These are phyloP conservation scores for Tichodroma muraria DNA, from an alignment of 2,113 vertebrate genomes.

Conservation along the genomic window DNA sequence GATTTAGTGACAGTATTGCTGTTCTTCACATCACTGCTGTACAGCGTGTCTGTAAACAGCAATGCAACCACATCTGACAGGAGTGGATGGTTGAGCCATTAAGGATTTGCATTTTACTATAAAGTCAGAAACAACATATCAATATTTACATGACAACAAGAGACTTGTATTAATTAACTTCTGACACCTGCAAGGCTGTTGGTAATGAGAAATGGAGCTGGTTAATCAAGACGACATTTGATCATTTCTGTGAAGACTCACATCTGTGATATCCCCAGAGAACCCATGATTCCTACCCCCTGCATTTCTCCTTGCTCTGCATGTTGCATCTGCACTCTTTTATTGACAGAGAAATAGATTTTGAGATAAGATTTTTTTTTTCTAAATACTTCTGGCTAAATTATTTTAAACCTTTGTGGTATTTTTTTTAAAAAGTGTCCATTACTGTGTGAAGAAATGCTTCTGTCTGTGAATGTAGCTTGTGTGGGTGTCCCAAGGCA, in stretches of 20 bases:
- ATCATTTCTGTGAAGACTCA: conserved; percentile 38
- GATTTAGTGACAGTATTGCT: not conserved
- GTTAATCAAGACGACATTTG: conserved; percentile 30
- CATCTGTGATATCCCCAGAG: conserved; percentile 31
- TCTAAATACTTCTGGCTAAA: not conserved
- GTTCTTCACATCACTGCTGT: not conserved
- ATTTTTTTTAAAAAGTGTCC: not conserved
- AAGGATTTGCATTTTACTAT: not conserved
- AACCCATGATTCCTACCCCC: not conserved
- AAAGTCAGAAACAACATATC: conserved; percentile 30
- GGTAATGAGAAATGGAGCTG: conserved; percentile 26
- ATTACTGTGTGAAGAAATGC: not conserved
- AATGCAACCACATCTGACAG: not conserved
- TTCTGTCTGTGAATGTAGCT: not conserved
- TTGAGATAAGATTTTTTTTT: not conserved
- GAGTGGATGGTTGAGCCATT: not conserved
- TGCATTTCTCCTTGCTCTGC: not conserved
- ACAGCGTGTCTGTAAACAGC: not conserved
- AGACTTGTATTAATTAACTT: conserved; percentile 51
- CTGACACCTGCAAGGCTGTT: conserved; percentile 51
- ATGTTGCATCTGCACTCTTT: not conserved
- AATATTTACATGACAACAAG: conserved; percentile 45
- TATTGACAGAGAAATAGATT: not conserved
- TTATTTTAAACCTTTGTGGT: not conserved
- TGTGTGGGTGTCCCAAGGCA: not conserved